Evolutionary conservation across 2,888 invertebrate genomes (phyloP).

Genomic region (Cosmorhoe ocellata): DNA sequence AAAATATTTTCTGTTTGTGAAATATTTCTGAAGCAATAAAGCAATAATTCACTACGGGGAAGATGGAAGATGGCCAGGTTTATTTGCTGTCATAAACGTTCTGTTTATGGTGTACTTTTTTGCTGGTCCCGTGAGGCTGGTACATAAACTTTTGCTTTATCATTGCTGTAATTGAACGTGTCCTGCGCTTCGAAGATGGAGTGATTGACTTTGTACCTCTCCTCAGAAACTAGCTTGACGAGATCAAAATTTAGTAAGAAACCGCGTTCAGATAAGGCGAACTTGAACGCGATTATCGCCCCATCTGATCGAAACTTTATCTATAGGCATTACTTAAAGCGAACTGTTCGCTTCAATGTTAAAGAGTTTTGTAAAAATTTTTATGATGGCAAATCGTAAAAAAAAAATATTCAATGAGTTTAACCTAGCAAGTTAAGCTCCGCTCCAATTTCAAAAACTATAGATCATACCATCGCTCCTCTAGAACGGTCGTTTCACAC

Average conservation of each 20-base stretch:
- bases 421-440: slow-evolving; percentile 1
- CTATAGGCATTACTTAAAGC: too few species aligned
- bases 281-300: too few species aligned
- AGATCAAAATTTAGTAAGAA: too few species aligned
- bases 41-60: slow-evolving; percentile 82
- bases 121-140: slow-evolving; percentile 57
- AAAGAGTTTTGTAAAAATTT: too few species aligned
- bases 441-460: slow-evolving; percentile 46
- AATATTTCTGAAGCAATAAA: slow-evolving; percentile 83
- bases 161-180: slow-evolving; percentile 62
- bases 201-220: slow-evolving; percentile 21
- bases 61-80: slow-evolving; percentile 79
- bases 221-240: slow-evolving; percentile 1
- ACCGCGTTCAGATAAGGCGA: too few species aligned
- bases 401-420: too few species aligned
- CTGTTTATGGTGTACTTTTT: slow-evolving; percentile 80
- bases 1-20: slow-evolving; percentile 83
- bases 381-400: too few species aligned
- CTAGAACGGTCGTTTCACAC: slow-evolving; percentile 62
- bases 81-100: slow-evolving; percentile 81
- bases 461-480: slow-evolving; percentile 60
- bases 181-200: slow-evolving; percentile 37
- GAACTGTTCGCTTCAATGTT: too few species aligned
- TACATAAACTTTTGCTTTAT: slow-evolving; percentile 68
- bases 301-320: too few species aligned